phyloP scores from a whole-genome alignment of 2,113 vertebrate species.

The Oncorhynchus mykiss region DNA sequence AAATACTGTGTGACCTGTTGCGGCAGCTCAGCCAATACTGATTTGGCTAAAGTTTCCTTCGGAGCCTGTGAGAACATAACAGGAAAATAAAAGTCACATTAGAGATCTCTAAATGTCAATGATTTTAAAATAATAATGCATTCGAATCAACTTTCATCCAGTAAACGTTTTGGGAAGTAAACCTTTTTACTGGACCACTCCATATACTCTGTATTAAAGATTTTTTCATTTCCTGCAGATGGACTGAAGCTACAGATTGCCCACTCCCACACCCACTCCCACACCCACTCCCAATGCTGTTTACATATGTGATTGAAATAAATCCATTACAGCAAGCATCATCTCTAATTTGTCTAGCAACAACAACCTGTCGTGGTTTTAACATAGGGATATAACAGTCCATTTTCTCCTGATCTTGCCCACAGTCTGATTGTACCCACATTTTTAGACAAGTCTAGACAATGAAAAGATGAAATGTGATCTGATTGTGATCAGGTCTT shows the following conservation, averaged over 20 bases:
- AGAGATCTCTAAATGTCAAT: too few relatives aligned
- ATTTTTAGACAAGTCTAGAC: too few relatives aligned
- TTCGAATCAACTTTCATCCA: too few relatives aligned
- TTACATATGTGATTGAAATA: conserved; percentile 35
- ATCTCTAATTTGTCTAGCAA: conserved; percentile 17
- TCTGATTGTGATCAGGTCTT: too few relatives aligned
- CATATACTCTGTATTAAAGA: conserved; percentile 11
- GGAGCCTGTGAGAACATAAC: conserved; percentile 79
- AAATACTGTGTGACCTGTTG: conserved; percentile 98
- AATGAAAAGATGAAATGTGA: too few relatives aligned
- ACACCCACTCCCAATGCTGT: conserved; percentile 25
- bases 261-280: conserved; percentile 32
- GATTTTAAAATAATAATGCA: too few relatives aligned
- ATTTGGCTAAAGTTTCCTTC: conserved; percentile 97
- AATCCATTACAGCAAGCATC: conserved; percentile 25
- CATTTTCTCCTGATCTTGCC: too few relatives aligned
- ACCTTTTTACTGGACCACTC: conserved; percentile 15
- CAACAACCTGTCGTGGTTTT: background rate
- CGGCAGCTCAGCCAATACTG: conserved; percentile 93
- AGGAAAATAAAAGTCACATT: background rate
- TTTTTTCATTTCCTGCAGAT: conserved; percentile 33
- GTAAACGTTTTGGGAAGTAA: too few relatives aligned
- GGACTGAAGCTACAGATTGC: conserved; percentile 38
- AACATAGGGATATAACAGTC: too few relatives aligned
- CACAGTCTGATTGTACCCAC: too few relatives aligned